phyloP scores from a whole-genome alignment of 2,113 vertebrate genomes.

The Clarias macrocephalus region DNA sequence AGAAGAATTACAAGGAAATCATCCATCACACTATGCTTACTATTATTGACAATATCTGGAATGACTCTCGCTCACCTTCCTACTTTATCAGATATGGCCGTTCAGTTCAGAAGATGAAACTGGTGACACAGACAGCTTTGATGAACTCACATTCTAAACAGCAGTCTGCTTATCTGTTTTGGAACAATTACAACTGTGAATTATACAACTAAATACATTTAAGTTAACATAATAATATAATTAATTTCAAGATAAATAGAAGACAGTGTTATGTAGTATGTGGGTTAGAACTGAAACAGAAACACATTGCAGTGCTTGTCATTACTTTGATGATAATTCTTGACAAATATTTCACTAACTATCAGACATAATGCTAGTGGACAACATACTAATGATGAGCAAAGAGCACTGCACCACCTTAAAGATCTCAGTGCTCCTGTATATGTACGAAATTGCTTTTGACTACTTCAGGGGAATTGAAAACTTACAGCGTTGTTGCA shows the following conservation, averaged over 20 bases:
- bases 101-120: too few species aligned
- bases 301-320: not conserved
- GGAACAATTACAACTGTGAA: too few species aligned
- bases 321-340: conserved; percentile 24
- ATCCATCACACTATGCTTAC: too few species aligned
- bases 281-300: not conserved
- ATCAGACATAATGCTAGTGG: not conserved
- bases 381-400: conserved; percentile 28
- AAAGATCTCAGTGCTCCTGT: conserved; percentile 37
- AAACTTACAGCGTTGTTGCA: conserved; percentile 51
- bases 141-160: too few species aligned
- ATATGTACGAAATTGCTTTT: conserved; percentile 39
- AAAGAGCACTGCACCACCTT: conserved; percentile 35
- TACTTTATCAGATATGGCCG: too few species aligned
- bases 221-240: not conserved
- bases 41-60: too few species aligned
- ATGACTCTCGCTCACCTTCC: too few species aligned
- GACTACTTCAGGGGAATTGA: conserved; percentile 44
- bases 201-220: too few species aligned
- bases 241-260: not conserved
- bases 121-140: too few species aligned
- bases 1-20: too few species aligned
- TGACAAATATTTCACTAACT: conserved; percentile 27
- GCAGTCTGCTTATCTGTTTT: too few species aligned
- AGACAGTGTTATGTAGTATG: not conserved